These are phyloP conservation scores for Dendropsophus ebraccatus DNA, from an alignment of 2,113 vertebrate genomes.

Conservation along the genomic window DNA sequence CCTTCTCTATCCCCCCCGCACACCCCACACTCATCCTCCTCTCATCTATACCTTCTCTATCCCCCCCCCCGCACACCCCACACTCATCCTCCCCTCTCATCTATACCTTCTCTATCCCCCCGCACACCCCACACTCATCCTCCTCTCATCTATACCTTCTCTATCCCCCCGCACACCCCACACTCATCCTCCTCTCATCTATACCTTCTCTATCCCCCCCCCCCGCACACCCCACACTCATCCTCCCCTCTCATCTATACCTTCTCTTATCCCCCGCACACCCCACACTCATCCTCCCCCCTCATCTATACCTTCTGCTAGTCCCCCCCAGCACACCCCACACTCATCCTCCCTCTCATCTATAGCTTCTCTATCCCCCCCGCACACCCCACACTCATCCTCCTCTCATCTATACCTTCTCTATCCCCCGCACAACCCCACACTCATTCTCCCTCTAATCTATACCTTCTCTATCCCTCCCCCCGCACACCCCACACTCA, in stretches of 20 bases:
- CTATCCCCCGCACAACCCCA: background rate
- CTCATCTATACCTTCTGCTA: background rate
- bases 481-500: background rate
- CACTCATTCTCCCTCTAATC: background rate
- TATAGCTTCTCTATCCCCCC: background rate
- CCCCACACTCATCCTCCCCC: too few relatives aligned
- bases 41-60: background rate
- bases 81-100: background rate
- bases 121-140: background rate
- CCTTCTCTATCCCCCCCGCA: background rate
- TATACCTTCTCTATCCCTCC: background rate
- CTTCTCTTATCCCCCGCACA: background rate
- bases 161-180: background rate
- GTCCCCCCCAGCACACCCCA: background rate
- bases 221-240: background rate
- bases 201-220: background rate
- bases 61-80: background rate
- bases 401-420: background rate
- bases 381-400: background rate
- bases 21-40: too few relatives aligned
- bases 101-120: background rate
- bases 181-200: background rate
- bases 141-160: background rate
- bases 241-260: background rate
- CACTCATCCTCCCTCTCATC: background rate